Base-by-base conservation (phyloP, 2,888 invertebrate species). In the Cephus sareptanus region DNA sequence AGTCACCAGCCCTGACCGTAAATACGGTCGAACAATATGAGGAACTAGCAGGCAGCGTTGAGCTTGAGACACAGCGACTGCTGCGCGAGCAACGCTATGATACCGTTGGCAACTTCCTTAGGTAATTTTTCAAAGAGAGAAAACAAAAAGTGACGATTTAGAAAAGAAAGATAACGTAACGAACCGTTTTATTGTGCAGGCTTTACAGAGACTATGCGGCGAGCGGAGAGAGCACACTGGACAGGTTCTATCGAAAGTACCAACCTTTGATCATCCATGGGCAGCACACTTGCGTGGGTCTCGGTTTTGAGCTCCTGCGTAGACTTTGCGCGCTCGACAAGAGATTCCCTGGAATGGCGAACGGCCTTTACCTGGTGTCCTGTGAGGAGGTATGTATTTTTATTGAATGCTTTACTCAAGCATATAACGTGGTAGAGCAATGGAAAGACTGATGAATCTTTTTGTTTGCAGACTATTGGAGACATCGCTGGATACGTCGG, bases 31-130 rank as follows among this genome's bases (percentile, higher is more conserved):
- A 93, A 90, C 94, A 94, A 84, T 97, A 97, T 92, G 97, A 97
- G 93, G 95, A 95, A 89, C 93, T 97, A 87, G 96, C 95, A 87
- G 95, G 95, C 79, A 94, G 94, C 86, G 95, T 97, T 90, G 97
- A 97, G 93, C 94, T 95, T 87, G 94, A 95, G 86, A 94, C 97
- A 85, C 96, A 97, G 90, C 94, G 94, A 79, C 94, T 97, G 89
- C 93, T 98, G 89, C 95, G 95, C 89, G 95, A 95, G 87, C 96
- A 97, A 90, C 96, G 97, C 92, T 98, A 98, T 92, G 97, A 98
- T 92, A 97, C 97, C 76, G 94, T 97, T 83, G 96, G 96, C 92
- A 97, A 97, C 92, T 96, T 97, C 92, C 92, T 97, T 86, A 93
- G 92, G 93, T 93, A 89, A 56, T 56, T 56, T 23, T 56, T 56